These are phyloP conservation scores for Drosophila mimica DNA, from an alignment of 2,888 invertebrate species.

Conservation along the genomic window DNA sequence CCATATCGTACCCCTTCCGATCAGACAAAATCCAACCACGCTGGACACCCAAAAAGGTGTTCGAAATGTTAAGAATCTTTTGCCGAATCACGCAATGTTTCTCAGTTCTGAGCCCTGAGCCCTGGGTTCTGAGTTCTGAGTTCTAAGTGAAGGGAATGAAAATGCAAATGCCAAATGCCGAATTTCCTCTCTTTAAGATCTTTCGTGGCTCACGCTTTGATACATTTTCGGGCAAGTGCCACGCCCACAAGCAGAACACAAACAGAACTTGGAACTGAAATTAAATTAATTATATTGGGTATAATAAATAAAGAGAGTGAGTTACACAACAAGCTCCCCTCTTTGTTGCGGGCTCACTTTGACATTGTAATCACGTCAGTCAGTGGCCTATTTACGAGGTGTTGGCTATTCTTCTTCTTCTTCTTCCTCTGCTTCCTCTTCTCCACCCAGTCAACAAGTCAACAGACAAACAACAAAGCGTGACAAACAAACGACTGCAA, in stretches of 20 bases:
- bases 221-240: constrained; percentile 57
- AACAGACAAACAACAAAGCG: constrained; percentile 42
- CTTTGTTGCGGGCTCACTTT: constrained; percentile 42
- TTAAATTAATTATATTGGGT: constrained; percentile 74
- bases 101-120: constrained; percentile 4
- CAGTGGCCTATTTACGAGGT: constrained; percentile 68
- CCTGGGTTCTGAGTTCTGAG: constrained; percentile 23
- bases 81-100: constrained; percentile 69
- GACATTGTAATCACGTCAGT: constrained; percentile 74
- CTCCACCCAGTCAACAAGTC: constrained; percentile 1
- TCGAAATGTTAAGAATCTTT: constrained; percentile 72
- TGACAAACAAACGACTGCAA: constrained; percentile 45
- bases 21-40: constrained; percentile 16
- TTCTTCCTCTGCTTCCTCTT: not conserved
- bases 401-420: constrained; percentile 31
- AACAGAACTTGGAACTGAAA: constrained; percentile 38
- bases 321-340: constrained; percentile 51
- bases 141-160: constrained; percentile 52
- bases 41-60: constrained; percentile 78
- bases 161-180: constrained; percentile 65
- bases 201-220: constrained; percentile 69
- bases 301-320: constrained; percentile 70
- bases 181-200: constrained; percentile 55
- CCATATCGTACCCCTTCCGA: constrained; percentile 15
- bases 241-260: constrained; percentile 41